Conservation (phyloP, 1,140 invertebrate genomes). For the Lethocerus indicus region DNA sequence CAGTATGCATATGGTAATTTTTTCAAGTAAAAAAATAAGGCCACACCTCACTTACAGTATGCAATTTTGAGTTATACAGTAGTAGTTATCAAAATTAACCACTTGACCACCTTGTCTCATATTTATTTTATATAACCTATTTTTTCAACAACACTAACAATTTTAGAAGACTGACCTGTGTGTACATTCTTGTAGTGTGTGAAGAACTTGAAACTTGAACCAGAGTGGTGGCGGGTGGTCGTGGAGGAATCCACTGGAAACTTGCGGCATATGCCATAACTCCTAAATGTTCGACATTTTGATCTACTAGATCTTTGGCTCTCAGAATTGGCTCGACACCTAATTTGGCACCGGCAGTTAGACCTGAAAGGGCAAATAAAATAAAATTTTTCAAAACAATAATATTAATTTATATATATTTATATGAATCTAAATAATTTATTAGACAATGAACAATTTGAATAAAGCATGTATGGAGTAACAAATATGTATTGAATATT, state of each 20-base stretch:
- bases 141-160: too few relatives aligned
- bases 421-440: background rate
- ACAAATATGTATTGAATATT: background rate
- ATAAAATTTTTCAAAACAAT: background rate
- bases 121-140: too few relatives aligned
- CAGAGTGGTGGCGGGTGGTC: conserved; percentile 60
- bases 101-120: too few relatives aligned
- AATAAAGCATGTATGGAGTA: background rate
- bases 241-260: conserved; percentile 72
- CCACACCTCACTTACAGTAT: too few relatives aligned
- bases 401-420: conserved; percentile 31
- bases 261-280: conserved; percentile 89
- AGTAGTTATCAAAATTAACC: too few relatives aligned
- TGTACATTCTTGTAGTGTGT: conserved; percentile 64
- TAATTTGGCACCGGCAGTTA: conserved; percentile 39
- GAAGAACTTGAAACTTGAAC: conserved; percentile 56
- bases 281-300: conserved; percentile 85
- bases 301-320: conserved; percentile 85
- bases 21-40: too few relatives aligned
- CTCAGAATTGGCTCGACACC: conserved; percentile 79
- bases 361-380: conserved; percentile 25
- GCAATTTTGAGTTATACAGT: too few relatives aligned
- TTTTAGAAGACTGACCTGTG: conserved; percentile 66
- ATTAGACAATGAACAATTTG: background rate
- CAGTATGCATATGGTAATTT: too few relatives aligned